Conservation (phyloP, 2,888 invertebrate genomes). For the Ectropis crepuscularia region DNA sequence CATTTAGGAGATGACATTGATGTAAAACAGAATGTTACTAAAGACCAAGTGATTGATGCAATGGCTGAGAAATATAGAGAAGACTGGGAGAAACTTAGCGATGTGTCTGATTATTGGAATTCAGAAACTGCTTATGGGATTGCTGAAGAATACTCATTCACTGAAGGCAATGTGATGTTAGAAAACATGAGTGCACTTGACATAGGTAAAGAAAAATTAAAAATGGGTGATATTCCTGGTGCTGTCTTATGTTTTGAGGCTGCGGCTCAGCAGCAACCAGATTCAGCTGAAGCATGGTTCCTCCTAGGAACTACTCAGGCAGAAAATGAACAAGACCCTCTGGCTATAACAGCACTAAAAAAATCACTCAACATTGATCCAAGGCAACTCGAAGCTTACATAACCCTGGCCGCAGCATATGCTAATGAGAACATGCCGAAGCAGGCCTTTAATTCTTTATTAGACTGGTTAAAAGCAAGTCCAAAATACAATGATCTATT, state of each 20-base stretch:
- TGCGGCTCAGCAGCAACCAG: slow-evolving; percentile 92
- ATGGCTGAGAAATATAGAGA: slow-evolving; percentile 87
- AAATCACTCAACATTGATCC: slow-evolving; percentile 93
- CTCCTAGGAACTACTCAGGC: slow-evolving; percentile 96
- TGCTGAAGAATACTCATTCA: slow-evolving; percentile 89
- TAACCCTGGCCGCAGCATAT: slow-evolving; percentile 96
- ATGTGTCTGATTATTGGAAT: slow-evolving; percentile 88
- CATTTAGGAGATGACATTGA: slow-evolving; percentile 79
- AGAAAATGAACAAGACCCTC: slow-evolving; percentile 98
- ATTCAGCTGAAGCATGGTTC: slow-evolving; percentile 94
- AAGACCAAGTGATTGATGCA: slow-evolving; percentile 75
- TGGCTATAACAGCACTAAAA: slow-evolving; percentile 96
- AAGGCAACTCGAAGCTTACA: slow-evolving; percentile 91
- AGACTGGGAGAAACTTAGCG: slow-evolving; percentile 92
- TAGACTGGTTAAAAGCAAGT: slow-evolving; percentile 91
- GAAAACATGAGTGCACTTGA: slow-evolving; percentile 91
- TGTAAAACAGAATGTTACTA: slow-evolving; percentile 68
- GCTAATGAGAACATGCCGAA: slow-evolving; percentile 98
- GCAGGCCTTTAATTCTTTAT: slow-evolving; percentile 93
- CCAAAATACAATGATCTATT: slow-evolving; percentile 92
- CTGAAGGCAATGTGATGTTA: slow-evolving; percentile 94
- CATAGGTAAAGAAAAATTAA: slow-evolving; percentile 92
- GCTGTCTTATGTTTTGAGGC: slow-evolving; percentile 99
- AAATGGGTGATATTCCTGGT: slow-evolving; percentile 95
- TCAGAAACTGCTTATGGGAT: slow-evolving; percentile 80